A percentile compares a stretch with the other conserved stretches of the same genome.
Conservation (phyloP, 2,888 invertebrate genomes). For the Sphaerophoria rueppellii region DNA sequence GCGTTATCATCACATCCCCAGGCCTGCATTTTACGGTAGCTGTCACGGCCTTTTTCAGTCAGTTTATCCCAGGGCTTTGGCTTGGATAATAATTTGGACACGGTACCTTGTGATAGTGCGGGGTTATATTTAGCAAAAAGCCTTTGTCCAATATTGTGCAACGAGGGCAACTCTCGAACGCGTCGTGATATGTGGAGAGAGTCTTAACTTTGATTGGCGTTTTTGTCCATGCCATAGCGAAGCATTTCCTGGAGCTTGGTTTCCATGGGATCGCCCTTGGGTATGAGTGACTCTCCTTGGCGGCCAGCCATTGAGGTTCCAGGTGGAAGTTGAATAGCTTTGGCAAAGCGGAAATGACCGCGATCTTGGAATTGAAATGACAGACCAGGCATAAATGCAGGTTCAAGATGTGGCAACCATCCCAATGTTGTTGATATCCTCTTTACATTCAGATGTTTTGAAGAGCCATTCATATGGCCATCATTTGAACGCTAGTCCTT, state of each 20-base stretch:
- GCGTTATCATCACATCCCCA: slow-evolving; percentile 99
- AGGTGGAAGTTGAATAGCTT: slow-evolving; percentile 90
- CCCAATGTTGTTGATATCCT: slow-evolving; percentile 79
- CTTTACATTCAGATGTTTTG: slow-evolving; percentile 75
- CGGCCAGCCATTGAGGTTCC: slow-evolving; percentile 91
- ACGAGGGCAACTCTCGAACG: slow-evolving; percentile 95
- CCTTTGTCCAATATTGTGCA: slow-evolving; percentile 99
- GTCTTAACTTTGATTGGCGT: slow-evolving; percentile 95
- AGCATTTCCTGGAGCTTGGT: slow-evolving; percentile 96
- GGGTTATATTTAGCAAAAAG: slow-evolving; percentile 99
- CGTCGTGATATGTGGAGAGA: slow-evolving; percentile 96
- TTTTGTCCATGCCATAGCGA: slow-evolving; percentile 97
- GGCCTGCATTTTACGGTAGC: slow-evolving; percentile 99
- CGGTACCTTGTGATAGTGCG: slow-evolving; percentile 98
- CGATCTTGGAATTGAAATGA: slow-evolving; percentile 93
- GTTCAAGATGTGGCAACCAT: slow-evolving; percentile 81
- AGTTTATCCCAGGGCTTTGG: slow-evolving; percentile 99
- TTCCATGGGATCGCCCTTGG: slow-evolving; percentile 97
- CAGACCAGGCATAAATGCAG: slow-evolving; percentile 82
- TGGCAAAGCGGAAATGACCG: slow-evolving; percentile 91
- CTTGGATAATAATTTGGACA: slow-evolving; percentile 98
- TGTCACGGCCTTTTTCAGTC: slow-evolving; percentile 99
- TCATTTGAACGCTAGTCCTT: slow-evolving; percentile 77
- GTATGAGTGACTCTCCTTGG: slow-evolving; percentile 94
- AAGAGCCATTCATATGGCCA: slow-evolving; percentile 77